Evolutionary conservation across 2,797 vertebrate genomes (phyloP).

Genomic region (Crenuchus spilurus): DNA sequence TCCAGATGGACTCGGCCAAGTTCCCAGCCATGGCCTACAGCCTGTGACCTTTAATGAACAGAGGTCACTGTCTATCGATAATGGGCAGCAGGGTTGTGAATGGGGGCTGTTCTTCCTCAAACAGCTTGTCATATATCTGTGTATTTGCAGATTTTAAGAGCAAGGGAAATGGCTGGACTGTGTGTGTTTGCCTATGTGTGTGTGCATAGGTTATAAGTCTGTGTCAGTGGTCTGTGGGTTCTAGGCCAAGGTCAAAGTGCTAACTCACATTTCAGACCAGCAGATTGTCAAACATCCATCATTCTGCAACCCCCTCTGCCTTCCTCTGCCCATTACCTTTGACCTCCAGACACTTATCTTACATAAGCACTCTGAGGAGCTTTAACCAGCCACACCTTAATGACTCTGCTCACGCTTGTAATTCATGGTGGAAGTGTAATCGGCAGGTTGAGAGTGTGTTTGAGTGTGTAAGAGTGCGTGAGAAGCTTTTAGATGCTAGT

Average conservation of each 20-base stretch:
- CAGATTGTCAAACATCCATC: constrained; percentile 73
- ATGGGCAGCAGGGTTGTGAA: constrained; percentile 26
- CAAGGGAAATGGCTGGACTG: not conserved
- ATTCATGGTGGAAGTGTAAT: constrained; percentile 51
- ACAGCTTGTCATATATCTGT: not conserved
- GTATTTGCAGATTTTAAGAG: constrained; percentile 9
- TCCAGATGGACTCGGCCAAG: constrained; percentile 60
- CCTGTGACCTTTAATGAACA: constrained; percentile 58
- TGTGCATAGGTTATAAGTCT: constrained; percentile 7
- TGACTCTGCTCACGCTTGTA: constrained; percentile 46
- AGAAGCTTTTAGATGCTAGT: constrained; percentile 34
- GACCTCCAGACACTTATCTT: constrained; percentile 59
- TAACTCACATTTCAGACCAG: constrained; percentile 67
- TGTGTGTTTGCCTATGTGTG: constrained; percentile 23
- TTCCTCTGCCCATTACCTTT: constrained; percentile 51
- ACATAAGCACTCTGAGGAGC: constrained; percentile 51
- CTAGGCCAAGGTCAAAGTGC: constrained; percentile 59
- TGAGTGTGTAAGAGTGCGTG: not conserved
- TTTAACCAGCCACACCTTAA: constrained; percentile 56
- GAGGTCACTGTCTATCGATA: constrained; percentile 58
- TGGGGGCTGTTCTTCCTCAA: constrained; percentile 16
- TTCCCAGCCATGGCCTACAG: constrained; percentile 52
- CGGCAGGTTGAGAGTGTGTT: constrained; percentile 29
- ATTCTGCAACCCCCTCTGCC: constrained; percentile 38
- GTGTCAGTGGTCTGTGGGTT: constrained; percentile 41